Evolutionary conservation across 2,888 invertebrate genomes (phyloP), one percentile per base, ranked within the genome.

Genomic region (Hirtodrosophila duncani): DNA sequence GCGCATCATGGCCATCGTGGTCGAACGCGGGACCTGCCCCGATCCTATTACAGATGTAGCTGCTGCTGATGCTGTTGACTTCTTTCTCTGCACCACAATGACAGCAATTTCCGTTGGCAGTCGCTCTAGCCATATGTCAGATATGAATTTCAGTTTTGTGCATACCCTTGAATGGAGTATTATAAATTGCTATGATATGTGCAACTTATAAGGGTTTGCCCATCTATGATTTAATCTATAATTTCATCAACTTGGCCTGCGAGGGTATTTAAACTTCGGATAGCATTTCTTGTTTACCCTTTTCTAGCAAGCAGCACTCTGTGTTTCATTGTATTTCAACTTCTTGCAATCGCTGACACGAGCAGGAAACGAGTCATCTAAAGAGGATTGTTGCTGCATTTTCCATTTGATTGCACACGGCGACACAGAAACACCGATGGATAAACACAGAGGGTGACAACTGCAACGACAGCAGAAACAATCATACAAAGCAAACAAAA

Each of bases 51-150:
- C 13, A 17, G 10, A 51, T 36, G 26, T 4, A 18, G 16, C 30
- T n/a, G n/a, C n/a, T n/a, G 21, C 13, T 16, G 11, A 9, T n/a
- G 7, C 3, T 4, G 18, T 11, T 23, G 39, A 24, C 41, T 30
- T 10, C 21, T 30, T 31, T n/a, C 17, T 23, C 27, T 14, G 27
- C 41, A 31, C 46, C 53, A 52, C 62, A 62, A 50, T 68, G 75
- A 78, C 81, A 74, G 58, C 72, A 64, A 62, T 80, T 75, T 77
- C 67, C 58, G 82, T 51, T 50, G 64, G 68, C 58, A 70, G 39
- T 61, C 59, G 66, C 56, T 59, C 63, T 51, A 61, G 67, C 63
- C 56, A 50, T 61, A 39, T 30, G 55, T 27, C 46, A 49, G 38
- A n/a, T 53, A 38, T 49, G 61, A 41, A 36, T 37, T 27, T 30